Base-by-base conservation (phyloP, 2,113 vertebrate species). In the Lophius piscatorius region DNA sequence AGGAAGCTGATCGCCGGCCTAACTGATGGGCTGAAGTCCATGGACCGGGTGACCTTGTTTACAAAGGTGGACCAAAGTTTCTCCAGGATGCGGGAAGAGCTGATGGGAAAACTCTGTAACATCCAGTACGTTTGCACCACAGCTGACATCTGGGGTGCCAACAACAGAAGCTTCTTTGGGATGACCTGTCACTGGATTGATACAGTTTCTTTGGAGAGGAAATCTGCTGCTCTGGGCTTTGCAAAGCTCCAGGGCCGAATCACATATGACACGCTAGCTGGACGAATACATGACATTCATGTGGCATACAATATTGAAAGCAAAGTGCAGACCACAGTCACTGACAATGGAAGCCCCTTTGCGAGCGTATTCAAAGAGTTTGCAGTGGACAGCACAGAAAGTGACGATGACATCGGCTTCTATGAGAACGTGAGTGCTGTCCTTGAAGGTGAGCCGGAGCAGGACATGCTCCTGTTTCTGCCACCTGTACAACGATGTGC, bases 171-270 rank as follows among this genome's bases (percentile, higher is more conserved):
- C 76, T 90, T 86, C 70, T 90, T 91, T 3, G 89, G 85, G 36
- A 89, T 90, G 88, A 91, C 90, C 3, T 91, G 88, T 22, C 87
- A 90, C 82, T 91, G 90, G 88, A 90, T 90, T 5, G 85, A 91
- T 10, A 0, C 21, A 0, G 24, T 47, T 2, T 74, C 84, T 6
- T 12, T 91, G 64, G 89, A 90, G 75, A 83, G 88, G 63, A 89
- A 88, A 18, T 90, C 89, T 0, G 88, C 85, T 0, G 85, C 88
- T 3, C 71, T 91, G 56, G 87, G 72, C 3, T 91, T 90, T 8
- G 62, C 84, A 0, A 64, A 80, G 40, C 77, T 91, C 40, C 81
- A 75, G 29, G 84, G 83, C 20, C 57, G 64, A 1, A 78, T 88
- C 76, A 83, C 85, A 0, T 81, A 82, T 0, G 88, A 89, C 68